phyloP scores from a whole-genome alignment of 2,888 invertebrate genomes.

The Trichacis sp. region DNA sequence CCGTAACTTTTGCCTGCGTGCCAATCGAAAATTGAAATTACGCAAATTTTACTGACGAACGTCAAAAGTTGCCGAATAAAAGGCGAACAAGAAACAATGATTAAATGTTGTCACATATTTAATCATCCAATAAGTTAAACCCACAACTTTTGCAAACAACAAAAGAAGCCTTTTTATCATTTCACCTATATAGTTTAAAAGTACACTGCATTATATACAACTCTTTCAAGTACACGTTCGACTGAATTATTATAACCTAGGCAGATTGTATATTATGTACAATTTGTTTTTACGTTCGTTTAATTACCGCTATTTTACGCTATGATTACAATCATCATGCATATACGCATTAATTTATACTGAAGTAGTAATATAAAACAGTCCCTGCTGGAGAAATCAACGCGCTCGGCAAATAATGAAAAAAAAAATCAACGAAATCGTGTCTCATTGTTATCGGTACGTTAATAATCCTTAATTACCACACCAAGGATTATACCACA shows the following conservation, averaged over 20 bases:
- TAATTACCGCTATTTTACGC: slow-evolving; percentile 58
- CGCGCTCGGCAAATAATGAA: slow-evolving; percentile 60
- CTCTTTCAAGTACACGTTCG: slow-evolving; percentile 66
- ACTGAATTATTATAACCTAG: slow-evolving; percentile 63
- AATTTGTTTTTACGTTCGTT: slow-evolving; percentile 56
- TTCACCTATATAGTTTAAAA: slow-evolving; percentile 67
- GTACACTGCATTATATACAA: slow-evolving; percentile 69
- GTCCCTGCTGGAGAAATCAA: slow-evolving; percentile 67
- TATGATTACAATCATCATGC: slow-evolving; percentile 64
- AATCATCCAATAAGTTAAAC: slow-evolving; percentile 42
- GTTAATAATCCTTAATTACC: slow-evolving; percentile 64
- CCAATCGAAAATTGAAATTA: too few species aligned
- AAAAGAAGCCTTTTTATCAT: slow-evolving; percentile 68
- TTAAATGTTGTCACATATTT: slow-evolving; percentile 31
- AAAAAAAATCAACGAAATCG: slow-evolving; percentile 61
- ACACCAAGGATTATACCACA: slow-evolving; percentile 58
- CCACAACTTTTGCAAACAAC: slow-evolving; percentile 65
- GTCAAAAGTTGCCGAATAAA: neutral
- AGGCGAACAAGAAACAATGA: slow-evolving; percentile 32
- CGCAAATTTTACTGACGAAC: neutral
- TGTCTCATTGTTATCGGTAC: slow-evolving; percentile 57
- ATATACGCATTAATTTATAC: slow-evolving; percentile 56
- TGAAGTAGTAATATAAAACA: slow-evolving; percentile 66
- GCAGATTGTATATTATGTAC: slow-evolving; percentile 66
- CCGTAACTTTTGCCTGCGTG: too few species aligned